Evolutionary conservation across 2,797 vertebrate genomes (phyloP).

Genomic region (Halcyon smyrnensis): DNA sequence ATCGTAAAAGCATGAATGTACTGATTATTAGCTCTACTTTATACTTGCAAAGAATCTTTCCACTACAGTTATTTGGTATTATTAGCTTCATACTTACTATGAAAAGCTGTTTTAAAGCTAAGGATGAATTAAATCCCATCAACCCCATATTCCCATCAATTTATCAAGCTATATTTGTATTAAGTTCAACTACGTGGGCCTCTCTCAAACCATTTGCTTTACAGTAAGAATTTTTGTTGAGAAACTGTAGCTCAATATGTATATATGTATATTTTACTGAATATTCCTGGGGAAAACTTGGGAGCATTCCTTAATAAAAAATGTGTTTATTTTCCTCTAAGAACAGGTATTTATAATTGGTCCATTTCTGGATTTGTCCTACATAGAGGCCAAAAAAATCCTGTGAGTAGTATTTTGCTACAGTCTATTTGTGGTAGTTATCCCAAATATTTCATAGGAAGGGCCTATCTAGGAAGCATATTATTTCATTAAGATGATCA

Average conservation of each 20-base stretch:
- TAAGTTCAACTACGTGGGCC: neutral
- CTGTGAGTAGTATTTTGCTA: neutral
- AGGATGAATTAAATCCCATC: neutral
- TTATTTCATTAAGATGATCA: neutral
- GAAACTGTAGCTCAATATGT: neutral
- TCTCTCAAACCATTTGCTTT: neutral
- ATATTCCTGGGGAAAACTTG: neutral
- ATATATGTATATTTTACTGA: neutral
- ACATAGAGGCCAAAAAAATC: neutral
- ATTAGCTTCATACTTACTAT: neutral
- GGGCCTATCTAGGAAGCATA: neutral
- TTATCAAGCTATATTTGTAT: neutral
- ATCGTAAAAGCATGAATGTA: neutral
- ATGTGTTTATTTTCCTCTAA: neutral
- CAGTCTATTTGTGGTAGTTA: neutral
- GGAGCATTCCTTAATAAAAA: neutral
- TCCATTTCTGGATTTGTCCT: neutral
- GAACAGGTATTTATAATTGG: neutral
- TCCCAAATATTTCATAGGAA: neutral
- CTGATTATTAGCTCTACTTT: neutral
- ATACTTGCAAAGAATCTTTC: neutral
- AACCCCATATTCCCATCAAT: neutral
- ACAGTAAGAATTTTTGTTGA: neutral
- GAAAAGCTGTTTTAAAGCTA: neutral
- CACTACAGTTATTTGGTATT: neutral